A percentile compares a stretch with the other conserved stretches of the same genome.
phyloP scores from a whole-genome alignment of 2,113 vertebrate species.

The Glaucomys volans region DNA sequence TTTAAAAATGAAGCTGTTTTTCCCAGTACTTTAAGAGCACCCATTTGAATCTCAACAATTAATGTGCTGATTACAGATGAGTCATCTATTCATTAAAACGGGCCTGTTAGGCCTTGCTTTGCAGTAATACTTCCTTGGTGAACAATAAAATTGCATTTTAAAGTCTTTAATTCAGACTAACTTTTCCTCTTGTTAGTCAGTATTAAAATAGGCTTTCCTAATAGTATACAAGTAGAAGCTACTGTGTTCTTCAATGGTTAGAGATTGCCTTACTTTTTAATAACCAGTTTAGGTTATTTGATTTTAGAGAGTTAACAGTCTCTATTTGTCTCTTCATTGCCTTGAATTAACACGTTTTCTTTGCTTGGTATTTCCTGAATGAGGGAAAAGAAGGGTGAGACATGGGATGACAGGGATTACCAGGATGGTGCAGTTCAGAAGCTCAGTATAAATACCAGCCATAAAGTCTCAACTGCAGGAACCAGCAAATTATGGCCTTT shows the following conservation, averaged over 20 bases:
- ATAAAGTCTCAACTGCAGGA: background rate
- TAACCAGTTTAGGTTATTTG: constrained; percentile 61
- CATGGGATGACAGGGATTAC: background rate
- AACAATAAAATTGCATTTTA: constrained; percentile 79
- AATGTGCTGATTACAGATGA: constrained; percentile 80
- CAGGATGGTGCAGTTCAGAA: background rate
- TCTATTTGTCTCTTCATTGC: constrained; percentile 53
- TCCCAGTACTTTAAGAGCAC: constrained; percentile 74
- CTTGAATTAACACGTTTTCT: constrained; percentile 57
- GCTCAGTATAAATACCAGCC: background rate
- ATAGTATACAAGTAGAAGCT: constrained; percentile 46
- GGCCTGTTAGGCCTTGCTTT: constrained; percentile 76
- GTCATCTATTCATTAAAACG: constrained; percentile 82
- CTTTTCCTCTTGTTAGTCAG: constrained; percentile 70
- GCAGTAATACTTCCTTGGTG: constrained; percentile 78
- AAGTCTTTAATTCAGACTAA: constrained; percentile 78
- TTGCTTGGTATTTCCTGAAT: constrained; percentile 29
- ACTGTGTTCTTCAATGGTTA: constrained; percentile 6
- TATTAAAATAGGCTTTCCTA: constrained; percentile 67
- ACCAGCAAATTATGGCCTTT: background rate
- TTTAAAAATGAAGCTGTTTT: constrained; percentile 78
- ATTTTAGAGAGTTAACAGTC: constrained; percentile 60
- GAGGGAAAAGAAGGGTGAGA: background rate
- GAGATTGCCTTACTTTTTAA: constrained; percentile 70
- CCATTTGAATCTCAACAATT: constrained; percentile 81